Evolutionary conservation across 1,140 invertebrate species (phyloP).

Genomic region (Anastatus disparis): DNA sequence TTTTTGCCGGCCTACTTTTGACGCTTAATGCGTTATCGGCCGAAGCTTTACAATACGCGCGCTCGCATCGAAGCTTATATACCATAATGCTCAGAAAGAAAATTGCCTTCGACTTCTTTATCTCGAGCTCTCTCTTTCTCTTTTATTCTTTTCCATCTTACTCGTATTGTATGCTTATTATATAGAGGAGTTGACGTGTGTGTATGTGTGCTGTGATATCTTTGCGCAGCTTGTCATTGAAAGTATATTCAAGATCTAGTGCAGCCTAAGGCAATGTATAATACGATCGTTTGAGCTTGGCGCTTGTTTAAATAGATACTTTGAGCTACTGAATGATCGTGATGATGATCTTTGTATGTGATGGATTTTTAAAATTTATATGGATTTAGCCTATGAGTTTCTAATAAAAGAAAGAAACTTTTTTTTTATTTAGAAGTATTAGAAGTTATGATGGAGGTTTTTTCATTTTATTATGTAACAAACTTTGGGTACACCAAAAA

Average conservation of each 20-base stretch:
- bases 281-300: too few species aligned
- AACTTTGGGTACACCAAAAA: too few species aligned
- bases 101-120: conserved; percentile 44
- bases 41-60: conserved; percentile 34
- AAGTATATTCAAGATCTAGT: conserved; percentile 65
- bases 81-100: conserved; percentile 7
- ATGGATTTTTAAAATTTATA: too few species aligned
- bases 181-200: too few species aligned
- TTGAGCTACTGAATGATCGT: too few species aligned
- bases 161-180: too few species aligned
- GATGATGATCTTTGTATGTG: too few species aligned
- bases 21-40: conserved; percentile 54
- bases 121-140: conserved; percentile 24
- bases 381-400: background rate
- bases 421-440: background rate
- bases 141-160: conserved; percentile 6
- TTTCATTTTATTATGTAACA: too few species aligned
- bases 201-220: background rate
- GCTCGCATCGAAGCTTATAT: conserved; percentile 1
- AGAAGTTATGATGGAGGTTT: too few species aligned
- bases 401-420: background rate
- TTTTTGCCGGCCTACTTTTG: conserved; percentile 65
- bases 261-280: too few species aligned
- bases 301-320: too few species aligned
- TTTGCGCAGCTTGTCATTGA: conserved; percentile 59